A percentile compares a stretch with the other conserved stretches of the same genome.
phyloP scores from a whole-genome alignment of 2,888 invertebrate species.

The Rosalia funebris region DNA sequence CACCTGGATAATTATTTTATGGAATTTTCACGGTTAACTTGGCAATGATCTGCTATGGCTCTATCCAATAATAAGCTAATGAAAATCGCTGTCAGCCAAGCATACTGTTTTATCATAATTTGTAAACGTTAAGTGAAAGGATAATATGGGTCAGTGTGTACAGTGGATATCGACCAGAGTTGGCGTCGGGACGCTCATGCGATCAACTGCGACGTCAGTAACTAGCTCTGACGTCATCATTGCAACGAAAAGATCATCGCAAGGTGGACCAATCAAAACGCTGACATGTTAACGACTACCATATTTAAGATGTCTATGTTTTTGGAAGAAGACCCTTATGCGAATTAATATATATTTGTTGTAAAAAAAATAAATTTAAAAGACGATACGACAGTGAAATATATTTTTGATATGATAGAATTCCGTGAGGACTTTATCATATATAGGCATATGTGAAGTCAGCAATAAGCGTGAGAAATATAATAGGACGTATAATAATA shows the following conservation, averaged over 20 bases:
- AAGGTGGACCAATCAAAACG: constrained; percentile 30
- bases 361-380: too few relatives aligned
- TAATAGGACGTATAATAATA: too few relatives aligned
- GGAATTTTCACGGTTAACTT: not conserved
- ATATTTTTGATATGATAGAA: too few relatives aligned
- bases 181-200: constrained; percentile 47
- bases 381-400: too few relatives aligned
- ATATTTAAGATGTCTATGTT: too few relatives aligned
- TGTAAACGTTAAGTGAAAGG: constrained; percentile 53
- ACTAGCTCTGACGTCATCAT: constrained; percentile 51
- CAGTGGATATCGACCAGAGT: constrained; percentile 50
- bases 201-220: constrained; percentile 50
- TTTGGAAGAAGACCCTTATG: too few relatives aligned
- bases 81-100: not conserved
- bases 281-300: too few relatives aligned
- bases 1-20: not conserved
- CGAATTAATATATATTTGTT: too few relatives aligned
- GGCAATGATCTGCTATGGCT: not conserved
- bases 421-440: too few relatives aligned
- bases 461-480: too few relatives aligned
- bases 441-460: too few relatives aligned
- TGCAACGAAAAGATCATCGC: constrained; percentile 24
- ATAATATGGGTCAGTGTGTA: constrained; percentile 61
- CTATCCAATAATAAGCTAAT: not conserved
- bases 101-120: constrained; percentile 36